phyloP scores from a whole-genome alignment of 2,113 vertebrate genomes.

The Procavia capensis region DNA sequence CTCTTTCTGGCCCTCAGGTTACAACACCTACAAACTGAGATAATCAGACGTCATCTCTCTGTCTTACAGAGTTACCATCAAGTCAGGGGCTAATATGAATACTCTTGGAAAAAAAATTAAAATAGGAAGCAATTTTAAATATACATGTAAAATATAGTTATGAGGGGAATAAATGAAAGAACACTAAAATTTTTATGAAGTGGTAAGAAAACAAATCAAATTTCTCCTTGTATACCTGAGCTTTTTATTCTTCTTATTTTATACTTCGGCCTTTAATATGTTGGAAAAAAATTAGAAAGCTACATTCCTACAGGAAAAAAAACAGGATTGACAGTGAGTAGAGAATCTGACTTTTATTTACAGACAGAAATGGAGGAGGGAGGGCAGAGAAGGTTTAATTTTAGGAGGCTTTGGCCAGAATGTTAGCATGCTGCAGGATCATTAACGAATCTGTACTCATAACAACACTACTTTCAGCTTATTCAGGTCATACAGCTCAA shows the following conservation, averaged over 20 bases:
- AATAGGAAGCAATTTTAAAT: neutral
- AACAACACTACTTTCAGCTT: neutral
- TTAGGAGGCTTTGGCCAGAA: neutral
- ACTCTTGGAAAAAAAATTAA: neutral
- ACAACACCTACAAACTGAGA: neutral
- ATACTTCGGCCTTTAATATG: neutral
- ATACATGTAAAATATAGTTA: neutral
- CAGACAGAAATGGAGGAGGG: neutral
- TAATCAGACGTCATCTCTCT: neutral
- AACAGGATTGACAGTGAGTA: neutral
- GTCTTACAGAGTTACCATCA: accelerated
- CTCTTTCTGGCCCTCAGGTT: neutral
- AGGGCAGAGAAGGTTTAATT: neutral
- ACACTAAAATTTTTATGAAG: accelerated
- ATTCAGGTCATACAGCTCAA: neutral
- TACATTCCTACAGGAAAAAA: neutral
- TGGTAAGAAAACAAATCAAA: neutral
- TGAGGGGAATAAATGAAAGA: accelerated
- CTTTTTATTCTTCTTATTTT: neutral
- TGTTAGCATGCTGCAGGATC: neutral
- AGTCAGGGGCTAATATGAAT: accelerated
- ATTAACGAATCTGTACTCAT: neutral
- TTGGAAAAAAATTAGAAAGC: neutral
- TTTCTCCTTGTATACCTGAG: accelerated
- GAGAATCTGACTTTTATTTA: neutral